phyloP scores from a whole-genome alignment of 2,797 vertebrate species.

The Coccyzus lansbergi region DNA sequence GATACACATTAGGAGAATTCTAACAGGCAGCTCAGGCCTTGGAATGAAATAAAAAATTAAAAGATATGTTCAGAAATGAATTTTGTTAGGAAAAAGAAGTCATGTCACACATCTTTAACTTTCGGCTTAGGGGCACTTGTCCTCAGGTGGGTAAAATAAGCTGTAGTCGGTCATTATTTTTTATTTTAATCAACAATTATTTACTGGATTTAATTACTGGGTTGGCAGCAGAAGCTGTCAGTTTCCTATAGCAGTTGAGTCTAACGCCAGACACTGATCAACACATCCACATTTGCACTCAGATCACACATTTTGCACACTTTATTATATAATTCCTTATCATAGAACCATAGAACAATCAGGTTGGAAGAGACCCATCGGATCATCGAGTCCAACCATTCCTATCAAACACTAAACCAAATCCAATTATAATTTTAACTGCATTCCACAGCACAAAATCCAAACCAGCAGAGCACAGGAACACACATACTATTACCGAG shows the following conservation, averaged over 20 bases:
- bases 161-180: background rate
- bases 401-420: too few species aligned
- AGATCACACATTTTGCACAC: background rate
- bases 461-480: background rate
- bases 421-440: background rate
- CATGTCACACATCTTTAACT: background rate
- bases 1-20: background rate
- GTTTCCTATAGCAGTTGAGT: background rate
- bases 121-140: background rate
- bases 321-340: background rate
- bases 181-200: background rate
- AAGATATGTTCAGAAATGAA: background rate
- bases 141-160: background rate
- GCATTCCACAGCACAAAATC: background rate
- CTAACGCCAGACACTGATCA: background rate
- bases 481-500: background rate
- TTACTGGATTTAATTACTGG: background rate
- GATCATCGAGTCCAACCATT: too few species aligned
- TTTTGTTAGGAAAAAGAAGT: background rate
- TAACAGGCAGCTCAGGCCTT: background rate
- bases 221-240: background rate
- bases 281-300: background rate
- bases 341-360: too few species aligned
- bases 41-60: background rate
- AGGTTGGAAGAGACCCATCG: too few species aligned